A percentile compares a stretch with the other conserved stretches of the same genome.
Conservation (phyloP, 2,888 invertebrate species). For the Teleiodes luculella region DNA sequence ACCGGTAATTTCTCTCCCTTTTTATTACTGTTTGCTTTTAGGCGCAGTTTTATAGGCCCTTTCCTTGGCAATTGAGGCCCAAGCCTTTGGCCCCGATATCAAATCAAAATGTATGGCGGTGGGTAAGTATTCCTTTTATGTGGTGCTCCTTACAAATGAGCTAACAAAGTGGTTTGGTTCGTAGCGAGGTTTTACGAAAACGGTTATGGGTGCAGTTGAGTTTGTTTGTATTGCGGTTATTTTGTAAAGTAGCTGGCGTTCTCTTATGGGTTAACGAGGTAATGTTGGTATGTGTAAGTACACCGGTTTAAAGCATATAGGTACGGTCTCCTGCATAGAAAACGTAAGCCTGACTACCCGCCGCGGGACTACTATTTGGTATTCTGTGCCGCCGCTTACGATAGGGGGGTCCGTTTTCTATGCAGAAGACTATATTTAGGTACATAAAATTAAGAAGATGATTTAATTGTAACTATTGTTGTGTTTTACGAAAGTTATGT, state of each 20-base stretch:
- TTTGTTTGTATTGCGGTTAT: neutral
- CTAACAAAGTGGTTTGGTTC: neutral
- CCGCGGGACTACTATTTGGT: too few relatives aligned
- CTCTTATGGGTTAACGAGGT: neutral
- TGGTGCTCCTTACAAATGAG: neutral
- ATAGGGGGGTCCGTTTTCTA: too few relatives aligned
- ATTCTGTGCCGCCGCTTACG: too few relatives aligned
- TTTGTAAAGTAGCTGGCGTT: neutral
- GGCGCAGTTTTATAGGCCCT: constrained; percentile 56
- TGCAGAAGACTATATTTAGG: too few relatives aligned
- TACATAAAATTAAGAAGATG: too few relatives aligned
- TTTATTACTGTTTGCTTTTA: constrained; percentile 69
- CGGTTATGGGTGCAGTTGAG: neutral
- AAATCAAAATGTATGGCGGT: constrained; percentile 18
- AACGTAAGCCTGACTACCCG: too few relatives aligned
- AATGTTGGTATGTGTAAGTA: too few relatives aligned
- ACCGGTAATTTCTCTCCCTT: constrained; percentile 58
- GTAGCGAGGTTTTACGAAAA: neutral
- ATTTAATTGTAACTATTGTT: too few relatives aligned
- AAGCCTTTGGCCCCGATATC: constrained; percentile 13
- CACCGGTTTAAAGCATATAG: too few relatives aligned
- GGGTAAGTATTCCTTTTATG: neutral
- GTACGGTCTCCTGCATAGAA: too few relatives aligned
- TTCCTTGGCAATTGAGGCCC: constrained; percentile 45
- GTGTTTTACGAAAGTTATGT: too few relatives aligned